Evolutionary conservation across 2,113 vertebrate species (phyloP).

Genomic region (Entelurus aequoreus): DNA sequence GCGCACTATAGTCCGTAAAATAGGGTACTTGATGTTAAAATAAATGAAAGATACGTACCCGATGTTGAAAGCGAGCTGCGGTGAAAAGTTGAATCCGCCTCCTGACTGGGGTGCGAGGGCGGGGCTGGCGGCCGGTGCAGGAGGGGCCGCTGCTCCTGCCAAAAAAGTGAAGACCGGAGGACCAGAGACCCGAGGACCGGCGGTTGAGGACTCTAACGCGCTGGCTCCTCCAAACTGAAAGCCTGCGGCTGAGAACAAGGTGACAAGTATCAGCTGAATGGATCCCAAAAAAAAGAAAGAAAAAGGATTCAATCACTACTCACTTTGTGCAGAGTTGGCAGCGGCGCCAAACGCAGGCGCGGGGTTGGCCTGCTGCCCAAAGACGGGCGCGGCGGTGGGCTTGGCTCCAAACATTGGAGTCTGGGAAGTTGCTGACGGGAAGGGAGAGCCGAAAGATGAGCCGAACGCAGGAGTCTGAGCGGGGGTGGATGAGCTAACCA

Average conservation of each 20-base stretch:
- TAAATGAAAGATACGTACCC: constrained; percentile 72
- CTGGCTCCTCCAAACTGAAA: constrained; percentile 85
- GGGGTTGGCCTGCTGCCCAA: constrained; percentile 78
- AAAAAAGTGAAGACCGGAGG: constrained; percentile 81
- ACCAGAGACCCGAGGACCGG: no score
- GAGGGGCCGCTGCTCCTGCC: constrained; percentile 54
- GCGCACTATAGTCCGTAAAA: no score
- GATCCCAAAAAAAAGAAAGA: no score
- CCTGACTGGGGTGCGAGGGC: constrained; percentile 70
- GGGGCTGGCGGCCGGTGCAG: constrained; percentile 53
- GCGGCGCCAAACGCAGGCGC: constrained; percentile 78
- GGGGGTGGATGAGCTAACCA: constrained; percentile 74
- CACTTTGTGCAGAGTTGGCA: constrained; percentile 72
- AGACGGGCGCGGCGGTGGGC: constrained; percentile 74
- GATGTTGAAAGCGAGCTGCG: constrained; percentile 73
- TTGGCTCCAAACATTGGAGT: constrained; percentile 81
- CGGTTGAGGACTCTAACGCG: constrained; percentile 72
- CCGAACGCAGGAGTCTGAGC: constrained; percentile 81
- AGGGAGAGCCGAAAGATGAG: constrained; percentile 81
- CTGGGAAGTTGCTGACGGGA: constrained; percentile 72
- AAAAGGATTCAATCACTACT: constrained; percentile 14
- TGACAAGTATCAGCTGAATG: background rate
- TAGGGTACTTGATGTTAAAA: no score
- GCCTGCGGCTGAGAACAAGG: constrained; percentile 59
- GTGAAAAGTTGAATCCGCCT: constrained; percentile 76